A percentile compares a stretch with the other conserved stretches of the same genome.
phyloP scores from a whole-genome alignment of 2,113 vertebrate genomes.

The Strigops habroptila region DNA sequence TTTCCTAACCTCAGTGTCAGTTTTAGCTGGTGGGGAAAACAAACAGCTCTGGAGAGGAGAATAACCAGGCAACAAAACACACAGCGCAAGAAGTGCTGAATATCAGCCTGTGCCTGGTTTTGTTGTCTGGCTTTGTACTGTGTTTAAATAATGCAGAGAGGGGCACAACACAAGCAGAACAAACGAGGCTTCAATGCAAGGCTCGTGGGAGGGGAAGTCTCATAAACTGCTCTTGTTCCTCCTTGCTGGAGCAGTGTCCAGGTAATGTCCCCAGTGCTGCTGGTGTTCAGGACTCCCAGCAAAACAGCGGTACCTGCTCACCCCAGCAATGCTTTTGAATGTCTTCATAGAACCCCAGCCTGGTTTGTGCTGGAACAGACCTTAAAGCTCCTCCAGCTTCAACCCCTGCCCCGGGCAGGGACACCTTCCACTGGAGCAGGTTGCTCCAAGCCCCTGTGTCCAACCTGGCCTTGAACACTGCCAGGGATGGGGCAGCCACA shows the following conservation, averaged over 20 bases:
- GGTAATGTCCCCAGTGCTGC: background rate
- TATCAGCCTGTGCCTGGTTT: background rate
- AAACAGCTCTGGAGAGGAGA: background rate
- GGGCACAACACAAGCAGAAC: background rate
- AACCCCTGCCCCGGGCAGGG: no score
- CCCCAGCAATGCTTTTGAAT: accelerated
- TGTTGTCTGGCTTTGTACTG: background rate
- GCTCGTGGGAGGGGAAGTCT: background rate
- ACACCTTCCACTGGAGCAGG: accelerated
- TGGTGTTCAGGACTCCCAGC: background rate
- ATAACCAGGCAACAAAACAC: background rate
- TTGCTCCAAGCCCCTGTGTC: no score
- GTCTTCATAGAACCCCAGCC: background rate
- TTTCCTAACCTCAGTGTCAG: background rate
- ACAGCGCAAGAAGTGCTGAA: background rate
- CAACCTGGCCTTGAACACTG: no score
- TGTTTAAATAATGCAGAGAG: background rate
- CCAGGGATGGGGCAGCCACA: no score
- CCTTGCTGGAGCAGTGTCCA: background rate
- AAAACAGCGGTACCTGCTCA: background rate
- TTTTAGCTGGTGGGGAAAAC: background rate
- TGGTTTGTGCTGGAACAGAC: background rate
- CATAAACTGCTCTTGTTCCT: accelerated
- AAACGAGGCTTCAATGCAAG: accelerated
- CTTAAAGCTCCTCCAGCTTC: background rate